Conservation (phyloP, 2,797 vertebrate genomes). For the Amniataba percoides region DNA sequence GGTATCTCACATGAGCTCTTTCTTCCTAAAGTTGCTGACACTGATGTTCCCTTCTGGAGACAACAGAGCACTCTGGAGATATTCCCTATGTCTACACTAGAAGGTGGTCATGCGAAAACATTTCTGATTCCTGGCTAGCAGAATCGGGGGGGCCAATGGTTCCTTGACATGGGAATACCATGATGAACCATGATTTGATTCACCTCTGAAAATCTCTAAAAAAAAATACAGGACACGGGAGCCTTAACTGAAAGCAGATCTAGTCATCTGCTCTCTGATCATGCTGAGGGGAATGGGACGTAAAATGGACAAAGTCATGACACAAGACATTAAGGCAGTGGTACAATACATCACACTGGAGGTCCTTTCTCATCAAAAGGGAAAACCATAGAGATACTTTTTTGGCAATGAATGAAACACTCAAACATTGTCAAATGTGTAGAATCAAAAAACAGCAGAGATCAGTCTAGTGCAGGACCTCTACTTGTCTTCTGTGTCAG, state of each 20-base stretch:
- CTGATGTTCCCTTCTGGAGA: conserved; percentile 22
- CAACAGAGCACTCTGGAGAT: conserved; percentile 11
- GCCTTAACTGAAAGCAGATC: not conserved
- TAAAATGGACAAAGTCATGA: not conserved
- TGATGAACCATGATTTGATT: conserved; percentile 2
- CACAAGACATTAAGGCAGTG: not conserved
- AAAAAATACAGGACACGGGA: not conserved
- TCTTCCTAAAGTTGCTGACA: not conserved
- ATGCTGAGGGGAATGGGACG: not conserved
- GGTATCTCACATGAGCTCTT: conserved; percentile 4
- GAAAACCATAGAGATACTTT: not conserved
- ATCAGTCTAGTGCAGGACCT: not conserved
- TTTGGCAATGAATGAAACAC: not conserved
- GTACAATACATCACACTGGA: not conserved
- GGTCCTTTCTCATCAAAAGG: not conserved
- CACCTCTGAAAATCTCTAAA: not conserved
- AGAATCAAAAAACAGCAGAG: not conserved
- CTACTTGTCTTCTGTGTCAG: not conserved
- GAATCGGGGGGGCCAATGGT: not conserved
- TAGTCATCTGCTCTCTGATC: not conserved
- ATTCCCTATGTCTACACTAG: not conserved
- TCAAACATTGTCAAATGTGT: conserved; percentile 5
- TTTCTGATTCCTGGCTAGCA: conserved; percentile 1
- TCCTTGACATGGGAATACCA: not conserved
- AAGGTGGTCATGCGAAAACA: conserved; percentile 24